Evolutionary conservation across 2,797 vertebrate genomes (phyloP), one percentile per base, ranked within the genome.

Genomic region (Zalophus californianus): DNA sequence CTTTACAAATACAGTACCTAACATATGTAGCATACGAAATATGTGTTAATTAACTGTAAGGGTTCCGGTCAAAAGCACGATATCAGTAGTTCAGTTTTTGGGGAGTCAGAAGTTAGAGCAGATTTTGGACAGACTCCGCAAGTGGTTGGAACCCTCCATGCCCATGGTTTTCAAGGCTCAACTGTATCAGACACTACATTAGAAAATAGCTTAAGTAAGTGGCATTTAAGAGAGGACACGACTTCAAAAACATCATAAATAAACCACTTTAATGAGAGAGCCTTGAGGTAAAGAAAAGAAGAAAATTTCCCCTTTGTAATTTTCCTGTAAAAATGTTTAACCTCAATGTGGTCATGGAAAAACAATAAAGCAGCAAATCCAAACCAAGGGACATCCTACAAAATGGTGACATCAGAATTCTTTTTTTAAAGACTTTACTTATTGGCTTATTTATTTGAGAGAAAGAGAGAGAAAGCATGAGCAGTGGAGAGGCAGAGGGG

Each of bases 281-380:
- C 48, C 77, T 73, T 60, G 77, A 73, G 12, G 29, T 48, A 68
- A 88, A n/a, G 9, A 94, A 94, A 83, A 66, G 50, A 73, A 91
- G 4, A 85, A 83, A 96, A 29, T 29, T 78, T 79, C 52, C 38
- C 52, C 35, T 66, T n/a, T 27, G 35, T 38, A 68, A 52, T 85
- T 56, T 85, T 54, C 70, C 44, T 79, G 44, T 75, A 70, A 93
- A 86, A 90, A 85, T 35, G 23, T 50, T 91, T 86, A 66, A 77
- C n/a, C 13, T 86, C 12, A 80, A 23, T 80, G 29, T 88, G 94
- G 64, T 80, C 23, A 80, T 21, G 3, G 25, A 27, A 52, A 86
- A 70, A 77, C 20, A 90, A 91, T 54, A 91, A 82, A 75, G 62
- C 32, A 35, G 75, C 20, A 66, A 90, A 87, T 91, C 73, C 88